Evolutionary conservation across 2,888 invertebrate genomes (phyloP), one percentile per base, ranked within the genome.

Genomic region (Nomada goodeniana): DNA sequence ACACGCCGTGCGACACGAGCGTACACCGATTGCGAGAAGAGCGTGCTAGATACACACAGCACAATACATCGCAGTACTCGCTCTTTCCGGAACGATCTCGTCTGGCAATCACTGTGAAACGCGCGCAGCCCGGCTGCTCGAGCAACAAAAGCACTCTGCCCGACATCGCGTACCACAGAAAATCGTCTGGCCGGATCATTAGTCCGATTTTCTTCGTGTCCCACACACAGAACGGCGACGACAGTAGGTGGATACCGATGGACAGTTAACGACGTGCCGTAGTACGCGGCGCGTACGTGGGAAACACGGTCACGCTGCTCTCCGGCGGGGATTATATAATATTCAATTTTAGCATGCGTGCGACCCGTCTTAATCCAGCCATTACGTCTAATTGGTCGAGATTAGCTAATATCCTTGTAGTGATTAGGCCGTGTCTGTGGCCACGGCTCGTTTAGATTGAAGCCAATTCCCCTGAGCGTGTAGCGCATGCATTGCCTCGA

Each of bases 351-450:
- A 87, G 85, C 85, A 88, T 88, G 87, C 88, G 90, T 87, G 87
- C 86, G 87, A 87, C 86, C 89, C 86, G 88, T 89, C 90, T 89
- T 90, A 90, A 90, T 90, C 88, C 88, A 85, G 72, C 89, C 87
- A 90, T 91, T 91, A 89, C 83, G 86, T 87, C 87, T 90, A 90
- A 90, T 90, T 90, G 90, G 89, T 87, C 83, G 89, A 86, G 89
- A 90, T 91, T 89, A 89, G 90, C 89, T 89, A 90, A 90, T 90
- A 89, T 89, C 88, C 87, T 85, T 81, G 87, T 88, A 87, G 88
- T 85, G 88, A 88, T 88, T 88, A 88, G 89, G 81, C 84, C 84
- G 88, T 86, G 87, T 88, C 86, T 87, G 83, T 82, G 70, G 84
- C 80, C 78, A 80, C 86, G 89, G 86, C 86, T 88, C 89, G 86